Evolutionary conservation across 2,113 vertebrate genomes (phyloP), one percentile per base, ranked within the genome.

Genomic region (Irena cyanogastra): DNA sequence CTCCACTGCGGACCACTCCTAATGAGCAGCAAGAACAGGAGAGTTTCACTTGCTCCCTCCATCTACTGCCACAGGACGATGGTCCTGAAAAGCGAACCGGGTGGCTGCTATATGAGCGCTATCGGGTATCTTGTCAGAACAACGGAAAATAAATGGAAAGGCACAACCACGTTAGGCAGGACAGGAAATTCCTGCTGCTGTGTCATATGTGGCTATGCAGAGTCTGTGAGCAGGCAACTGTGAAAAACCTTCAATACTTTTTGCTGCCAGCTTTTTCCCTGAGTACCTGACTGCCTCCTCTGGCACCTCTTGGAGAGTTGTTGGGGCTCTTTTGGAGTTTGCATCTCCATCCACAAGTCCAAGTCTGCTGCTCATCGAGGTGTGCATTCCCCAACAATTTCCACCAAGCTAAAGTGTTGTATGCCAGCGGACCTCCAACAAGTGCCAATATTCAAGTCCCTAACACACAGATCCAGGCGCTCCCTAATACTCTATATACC

Each of bases 11-110:
- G n/a, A n/a, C 39, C 24, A 7, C 2, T 13, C 45, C 23, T 1
- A 1, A 3, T 0, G 11, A n/a, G 3, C 59, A 2, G 2, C 11
- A 1, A 1, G 6, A 11, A 1, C 39, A 1, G 0, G 6, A 12
- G 33, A 8, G 19, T 39, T 22, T 9, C n/a, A 4, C 16, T 18
- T 8, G 1, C 8, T n/a, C 37, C 8, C 18, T 53, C n/a, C 49
- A 7, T 3, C 24, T 15, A 1, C 60, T 28, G 79, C 21, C 3
- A 9, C 22, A 1, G 37, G 30, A 33, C 12, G 2, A 2, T 3
- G 52, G 68, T 8, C 44, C 69, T 52, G 69, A 8, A 45, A 63
- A 45, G 0, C 35, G 11, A 66, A 22, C 44, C 7, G 3, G 0
- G 9, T 7, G 49, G 7, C 9, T 11, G 27, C 54, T 12, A 3